Base-by-base conservation (phyloP, 2,797 vertebrate species). In the Gadopsis marmoratus region DNA sequence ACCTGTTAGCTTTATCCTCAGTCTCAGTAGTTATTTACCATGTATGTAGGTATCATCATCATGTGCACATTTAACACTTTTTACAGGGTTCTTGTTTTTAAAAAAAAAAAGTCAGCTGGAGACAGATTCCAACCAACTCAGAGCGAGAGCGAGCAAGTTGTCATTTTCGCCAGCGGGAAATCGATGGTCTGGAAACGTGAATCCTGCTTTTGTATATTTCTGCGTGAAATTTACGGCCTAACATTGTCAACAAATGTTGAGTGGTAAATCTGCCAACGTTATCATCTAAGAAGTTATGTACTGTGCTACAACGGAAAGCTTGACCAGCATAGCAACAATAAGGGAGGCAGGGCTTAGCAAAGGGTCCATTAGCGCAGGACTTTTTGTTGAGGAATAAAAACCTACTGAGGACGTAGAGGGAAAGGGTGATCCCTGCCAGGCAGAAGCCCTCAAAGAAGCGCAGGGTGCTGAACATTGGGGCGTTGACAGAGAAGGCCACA, bases 371-470 rank as follows among this genome's bases (percentile, higher is more conserved):
- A 71, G 19, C 35, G 43, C 10, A 26, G 12, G 60, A 37, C 59
- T 26, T 68, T 61, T 29, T 64, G 31, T 7, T 10, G 16, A 78
- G 7, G 50, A 53, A 60, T 62, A 19, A 51, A 84, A 90, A 98
- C 98, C 99, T 92, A 99, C 98, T 94, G 87, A 99, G 92, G 41
- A 97, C 96, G 0, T 97, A 99, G 86, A 99, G 94, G 16, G 97
- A 97, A 37, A 99, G 97, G 17, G 93, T 95, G 88, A 99, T 97
- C 81, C 98, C 98, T 55, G 98, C 97, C 90, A 99, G 94, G 91
- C 97, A 98, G 93, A 99, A 99, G 62, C 98, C 98, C 91, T 99
- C 98, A 26, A 99, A 99, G 96, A 99, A 99, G 82, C 98, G 96
- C 93, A 99, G 95, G 37, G 98, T 99, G 97, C 97, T 98, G 95